phyloP scores from a whole-genome alignment of 1,140 invertebrate genomes.

The Anthonomus grandis region DNA sequence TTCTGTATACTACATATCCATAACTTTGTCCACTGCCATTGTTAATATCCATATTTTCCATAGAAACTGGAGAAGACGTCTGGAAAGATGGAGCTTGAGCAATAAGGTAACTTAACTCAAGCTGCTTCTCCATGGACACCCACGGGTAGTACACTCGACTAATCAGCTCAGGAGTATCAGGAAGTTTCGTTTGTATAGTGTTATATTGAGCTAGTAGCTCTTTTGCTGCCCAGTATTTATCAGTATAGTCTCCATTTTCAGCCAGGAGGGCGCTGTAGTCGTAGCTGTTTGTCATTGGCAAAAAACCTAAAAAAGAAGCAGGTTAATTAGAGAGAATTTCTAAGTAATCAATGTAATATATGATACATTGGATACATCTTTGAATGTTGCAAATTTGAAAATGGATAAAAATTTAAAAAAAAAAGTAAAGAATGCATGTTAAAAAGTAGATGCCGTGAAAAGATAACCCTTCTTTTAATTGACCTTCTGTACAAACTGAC shows the following conservation, averaged over 20 bases:
- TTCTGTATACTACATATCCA: slow-evolving; percentile 57
- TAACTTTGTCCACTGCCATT: slow-evolving; percentile 56
- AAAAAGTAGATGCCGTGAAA: too few species aligned
- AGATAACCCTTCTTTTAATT: too few species aligned
- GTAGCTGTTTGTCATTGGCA: slow-evolving; percentile 55
- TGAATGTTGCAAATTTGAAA: too few species aligned
- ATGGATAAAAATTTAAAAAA: too few species aligned
- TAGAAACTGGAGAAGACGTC: slow-evolving; percentile 41
- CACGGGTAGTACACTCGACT: slow-evolving; percentile 42
- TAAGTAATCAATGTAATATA: too few species aligned
- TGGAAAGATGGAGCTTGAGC: slow-evolving; percentile 28
- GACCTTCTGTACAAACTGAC: too few species aligned
- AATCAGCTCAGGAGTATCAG: slow-evolving; percentile 39
- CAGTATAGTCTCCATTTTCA: slow-evolving; percentile 53
- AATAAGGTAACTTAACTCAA: slow-evolving; percentile 38
- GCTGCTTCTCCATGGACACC: slow-evolving; percentile 26
- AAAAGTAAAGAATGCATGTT: too few species aligned
- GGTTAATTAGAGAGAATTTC: too few species aligned
- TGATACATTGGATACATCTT: too few species aligned
- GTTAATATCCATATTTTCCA: slow-evolving; percentile 58
- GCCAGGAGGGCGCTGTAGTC: slow-evolving; percentile 55
- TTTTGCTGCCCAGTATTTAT: slow-evolving; percentile 48
- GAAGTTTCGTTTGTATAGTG: slow-evolving; percentile 46
- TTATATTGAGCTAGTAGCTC: slow-evolving; percentile 45
- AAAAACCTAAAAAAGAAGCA: slow-evolving; percentile 39